Percentiles rank a stretch among this genome's conserved stretches.
phyloP scores from a whole-genome alignment of 2,888 invertebrate genomes.

The Sussaba pulchella region DNA sequence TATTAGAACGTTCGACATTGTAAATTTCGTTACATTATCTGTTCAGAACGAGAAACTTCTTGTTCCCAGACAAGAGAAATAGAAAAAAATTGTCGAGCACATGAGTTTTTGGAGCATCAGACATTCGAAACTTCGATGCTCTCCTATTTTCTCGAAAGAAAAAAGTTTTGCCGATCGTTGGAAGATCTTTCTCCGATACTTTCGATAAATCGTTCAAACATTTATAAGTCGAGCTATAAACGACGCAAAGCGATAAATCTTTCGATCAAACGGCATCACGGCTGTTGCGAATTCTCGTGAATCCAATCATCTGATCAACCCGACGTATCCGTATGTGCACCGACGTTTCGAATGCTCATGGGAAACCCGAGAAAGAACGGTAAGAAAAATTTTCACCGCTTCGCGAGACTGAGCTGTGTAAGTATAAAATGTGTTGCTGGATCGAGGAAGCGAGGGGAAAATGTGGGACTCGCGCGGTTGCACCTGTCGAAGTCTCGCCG shows the following conservation, averaged over 20 bases:
- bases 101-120: no score
- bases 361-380: neutral
- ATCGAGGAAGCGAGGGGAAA: constrained; percentile 2
- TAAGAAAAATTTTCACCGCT: constrained; percentile 22
- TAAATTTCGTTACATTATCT: no score
- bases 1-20: no score
- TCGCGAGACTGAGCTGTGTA: neutral
- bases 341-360: constrained; percentile 2
- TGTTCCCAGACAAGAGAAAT: no score
- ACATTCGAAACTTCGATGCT: no score
- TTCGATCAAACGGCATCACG: constrained; percentile 15
- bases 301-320: constrained; percentile 33
- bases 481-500: constrained; percentile 35
- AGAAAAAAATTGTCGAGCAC: no score
- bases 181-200: no score
- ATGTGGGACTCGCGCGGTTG: neutral
- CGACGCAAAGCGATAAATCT: constrained; percentile 22
- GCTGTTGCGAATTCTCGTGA: constrained; percentile 25
- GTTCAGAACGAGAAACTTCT: no score
- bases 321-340: constrained; percentile 1
- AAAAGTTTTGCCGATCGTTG: no score
- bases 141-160: no score
- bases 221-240: neutral
- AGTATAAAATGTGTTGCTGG: constrained; percentile 4
- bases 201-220: neutral